phyloP scores from a whole-genome alignment of 2,797 vertebrate genomes.

The Brotula barbata region DNA sequence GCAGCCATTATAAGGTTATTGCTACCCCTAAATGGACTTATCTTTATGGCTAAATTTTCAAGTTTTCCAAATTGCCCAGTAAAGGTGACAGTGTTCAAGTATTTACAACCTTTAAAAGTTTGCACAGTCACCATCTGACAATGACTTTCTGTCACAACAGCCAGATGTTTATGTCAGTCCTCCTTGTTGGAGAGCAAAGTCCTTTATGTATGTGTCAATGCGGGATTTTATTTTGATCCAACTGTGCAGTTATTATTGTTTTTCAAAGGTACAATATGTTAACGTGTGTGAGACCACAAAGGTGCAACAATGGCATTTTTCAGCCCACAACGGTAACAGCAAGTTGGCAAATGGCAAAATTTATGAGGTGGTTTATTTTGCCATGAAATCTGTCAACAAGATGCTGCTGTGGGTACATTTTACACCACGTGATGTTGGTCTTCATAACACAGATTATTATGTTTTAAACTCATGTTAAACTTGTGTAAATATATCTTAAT shows the following conservation, averaged over 20 bases:
- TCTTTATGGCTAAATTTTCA: constrained; percentile 12
- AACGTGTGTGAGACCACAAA: constrained; percentile 14
- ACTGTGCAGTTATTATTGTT: constrained; percentile 18
- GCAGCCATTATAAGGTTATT: constrained; percentile 35
- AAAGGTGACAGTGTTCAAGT: no score
- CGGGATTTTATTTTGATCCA: constrained; percentile 34
- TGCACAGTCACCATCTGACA: constrained; percentile 9
- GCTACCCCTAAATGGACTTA: constrained; percentile 25
- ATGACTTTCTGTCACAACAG: constrained; percentile 7
- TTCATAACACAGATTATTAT: constrained; percentile 27
- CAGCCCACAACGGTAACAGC: not conserved
- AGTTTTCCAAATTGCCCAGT: constrained; percentile 1
- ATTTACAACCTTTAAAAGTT: constrained; percentile 3
- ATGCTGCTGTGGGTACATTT: constrained; percentile 33
- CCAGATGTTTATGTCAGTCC: constrained; percentile 31
- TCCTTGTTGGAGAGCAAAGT: constrained; percentile 41
- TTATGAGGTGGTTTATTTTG: constrained; percentile 6
- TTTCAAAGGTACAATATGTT: constrained; percentile 25
- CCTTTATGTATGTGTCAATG: constrained; percentile 37
- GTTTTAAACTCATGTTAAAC: constrained; percentile 34
- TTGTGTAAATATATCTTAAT: constrained; percentile 52
- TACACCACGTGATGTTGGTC: constrained; percentile 26
- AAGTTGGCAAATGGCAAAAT: constrained; percentile 14
- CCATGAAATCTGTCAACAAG: constrained; percentile 2
- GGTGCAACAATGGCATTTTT: not conserved